phyloP scores from a whole-genome alignment of 2,888 invertebrate genomes.

The Anthophora plumipes region DNA sequence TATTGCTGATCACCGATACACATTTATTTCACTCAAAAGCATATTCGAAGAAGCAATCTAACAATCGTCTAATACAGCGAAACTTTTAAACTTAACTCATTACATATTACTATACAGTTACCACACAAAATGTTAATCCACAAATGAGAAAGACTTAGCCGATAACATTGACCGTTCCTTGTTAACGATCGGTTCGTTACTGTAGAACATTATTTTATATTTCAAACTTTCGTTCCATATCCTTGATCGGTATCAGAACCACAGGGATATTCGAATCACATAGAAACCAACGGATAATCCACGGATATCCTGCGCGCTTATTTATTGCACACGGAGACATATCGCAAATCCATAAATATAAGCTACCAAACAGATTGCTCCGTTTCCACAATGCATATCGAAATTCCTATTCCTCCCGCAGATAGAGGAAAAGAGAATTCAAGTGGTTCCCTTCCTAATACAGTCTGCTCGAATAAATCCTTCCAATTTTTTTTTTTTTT shows the following conservation, averaged over 20 bases:
- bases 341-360: neutral
- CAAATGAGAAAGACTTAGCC: neutral
- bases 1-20: neutral
- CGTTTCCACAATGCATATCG: slow-evolving; percentile 3
- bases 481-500: too few species aligned
- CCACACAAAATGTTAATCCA: neutral
- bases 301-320: neutral
- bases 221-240: neutral
- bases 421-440: slow-evolving; percentile 12
- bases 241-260: neutral
- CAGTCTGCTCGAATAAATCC: slow-evolving; percentile 12
- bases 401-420: slow-evolving; percentile 12
- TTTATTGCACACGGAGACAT: neutral
- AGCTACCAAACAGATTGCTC: neutral
- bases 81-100: neutral
- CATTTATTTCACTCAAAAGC: neutral
- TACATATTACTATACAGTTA: neutral
- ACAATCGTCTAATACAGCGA: neutral
- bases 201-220: neutral
- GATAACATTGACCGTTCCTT: neutral
- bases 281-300: neutral
- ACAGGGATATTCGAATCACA: neutral
- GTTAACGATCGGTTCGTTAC: neutral
- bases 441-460: neutral
- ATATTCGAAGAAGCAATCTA: neutral